phyloP scores from a whole-genome alignment of 2,888 invertebrate genomes.

The Pimpla rufipes region DNA sequence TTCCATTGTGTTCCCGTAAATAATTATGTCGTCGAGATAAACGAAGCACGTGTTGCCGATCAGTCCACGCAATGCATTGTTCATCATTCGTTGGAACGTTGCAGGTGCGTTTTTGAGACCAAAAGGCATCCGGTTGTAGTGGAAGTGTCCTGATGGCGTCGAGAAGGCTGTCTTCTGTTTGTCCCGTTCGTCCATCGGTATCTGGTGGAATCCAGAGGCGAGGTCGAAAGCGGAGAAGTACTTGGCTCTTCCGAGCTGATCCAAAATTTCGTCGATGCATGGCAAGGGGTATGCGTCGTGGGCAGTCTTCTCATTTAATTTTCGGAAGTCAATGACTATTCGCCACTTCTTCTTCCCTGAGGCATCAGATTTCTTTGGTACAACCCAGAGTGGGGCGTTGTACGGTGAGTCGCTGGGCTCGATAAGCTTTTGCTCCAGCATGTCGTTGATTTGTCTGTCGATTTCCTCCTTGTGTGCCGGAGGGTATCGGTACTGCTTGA shows the following conservation, averaged over 20 bases:
- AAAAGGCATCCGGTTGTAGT: neutral
- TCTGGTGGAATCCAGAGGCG: constrained; percentile 72
- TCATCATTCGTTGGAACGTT: constrained; percentile 31
- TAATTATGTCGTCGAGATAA: constrained; percentile 31
- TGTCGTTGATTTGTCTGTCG: neutral
- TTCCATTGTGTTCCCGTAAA: constrained; percentile 14
- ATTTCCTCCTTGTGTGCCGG: constrained; percentile 12
- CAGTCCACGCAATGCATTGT: constrained; percentile 8
- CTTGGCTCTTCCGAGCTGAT: constrained; percentile 66
- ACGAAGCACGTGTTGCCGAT: constrained; percentile 21
- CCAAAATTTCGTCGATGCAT: constrained; percentile 18
- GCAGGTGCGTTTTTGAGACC: constrained; percentile 7
- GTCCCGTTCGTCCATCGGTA: constrained; percentile 55
- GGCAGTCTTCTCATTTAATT: constrained; percentile 12
- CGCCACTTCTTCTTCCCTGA: constrained; percentile 53
- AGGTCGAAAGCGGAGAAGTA: constrained; percentile 73
- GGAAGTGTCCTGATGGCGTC: neutral
- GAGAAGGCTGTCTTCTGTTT: constrained; percentile 53
- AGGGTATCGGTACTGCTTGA: constrained; percentile 13
- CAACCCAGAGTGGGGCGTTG: constrained; percentile 52
- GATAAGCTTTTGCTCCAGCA: constrained; percentile 7
- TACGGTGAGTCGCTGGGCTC: constrained; percentile 39
- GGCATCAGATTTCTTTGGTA: constrained; percentile 50
- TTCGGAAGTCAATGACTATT: constrained; percentile 58
- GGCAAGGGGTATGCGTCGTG: constrained; percentile 33